These are phyloP conservation scores for Steinernema scapterisci DNA, from an alignment of 2,888 invertebrate genomes.

Conservation along the genomic window DNA sequence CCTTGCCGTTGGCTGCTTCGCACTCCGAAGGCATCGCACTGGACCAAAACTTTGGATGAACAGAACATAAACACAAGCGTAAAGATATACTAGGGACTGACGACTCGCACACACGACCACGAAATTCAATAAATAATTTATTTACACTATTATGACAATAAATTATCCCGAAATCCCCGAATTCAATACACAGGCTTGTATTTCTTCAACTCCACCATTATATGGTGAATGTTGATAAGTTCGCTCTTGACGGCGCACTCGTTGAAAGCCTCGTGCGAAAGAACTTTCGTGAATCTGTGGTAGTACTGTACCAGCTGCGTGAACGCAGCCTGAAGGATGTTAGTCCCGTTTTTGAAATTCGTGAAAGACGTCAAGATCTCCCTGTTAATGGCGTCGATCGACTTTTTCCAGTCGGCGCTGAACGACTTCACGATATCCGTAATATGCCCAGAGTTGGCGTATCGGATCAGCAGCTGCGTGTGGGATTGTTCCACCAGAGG, in stretches of 20 bases:
- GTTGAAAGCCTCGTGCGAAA: slow-evolving; percentile 76
- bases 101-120: too few species aligned
- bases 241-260: slow-evolving; percentile 74
- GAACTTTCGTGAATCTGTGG: slow-evolving; percentile 90
- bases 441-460: slow-evolving; percentile 74
- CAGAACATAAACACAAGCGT: too few species aligned
- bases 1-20: background rate
- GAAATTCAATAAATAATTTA: background rate
- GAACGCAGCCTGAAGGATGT: slow-evolving; percentile 87
- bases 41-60: background rate
- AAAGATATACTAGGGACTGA: too few species aligned
- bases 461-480: slow-evolving; percentile 69
- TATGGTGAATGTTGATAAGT: slow-evolving; percentile 93
- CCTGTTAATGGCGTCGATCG: slow-evolving; percentile 89
- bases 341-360: slow-evolving; percentile 91
- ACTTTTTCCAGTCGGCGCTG: slow-evolving; percentile 89
- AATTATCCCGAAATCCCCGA: background rate
- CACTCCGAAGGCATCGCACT: background rate
- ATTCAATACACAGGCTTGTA: slow-evolving; percentile 88
- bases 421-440: slow-evolving; percentile 85
- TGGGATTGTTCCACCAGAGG: slow-evolving; percentile 76
- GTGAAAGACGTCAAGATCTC: slow-evolving; percentile 94
- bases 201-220: slow-evolving; percentile 99
- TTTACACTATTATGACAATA: slow-evolving; percentile 26
- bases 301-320: slow-evolving; percentile 96